Evolutionary conservation across 1,140 invertebrate species (phyloP), one percentile per base, ranked within the genome.

Genomic region (Drosophila paulistorum): DNA sequence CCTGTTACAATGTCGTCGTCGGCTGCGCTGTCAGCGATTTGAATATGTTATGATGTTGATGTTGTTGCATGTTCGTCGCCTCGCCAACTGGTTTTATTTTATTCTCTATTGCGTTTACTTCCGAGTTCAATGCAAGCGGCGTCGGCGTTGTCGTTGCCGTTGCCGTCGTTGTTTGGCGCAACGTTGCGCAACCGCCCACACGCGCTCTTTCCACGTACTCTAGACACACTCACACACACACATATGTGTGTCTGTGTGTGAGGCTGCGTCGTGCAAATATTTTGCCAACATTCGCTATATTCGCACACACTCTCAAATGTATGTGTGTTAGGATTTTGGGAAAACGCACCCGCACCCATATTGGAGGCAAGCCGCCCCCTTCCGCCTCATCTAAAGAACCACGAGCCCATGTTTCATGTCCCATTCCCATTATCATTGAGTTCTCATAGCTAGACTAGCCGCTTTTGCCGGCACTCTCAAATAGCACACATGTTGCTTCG

Each of bases 41-140:
- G 76, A 86, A 86, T 86, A 87, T 86, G 83, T 86, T 86, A 86
- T 86, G 83, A 86, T 87, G 82, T 87, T 68, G 42, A 64, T 65
- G 73, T 75, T 65, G 73, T 75, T 79, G 73, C 77, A 81, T 85
- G 81, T 70, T 83, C 61, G 70, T 61, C 59, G 57, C 68, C 62
- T 55, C 66, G 75, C 59, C 77, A 82, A 86, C 83, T 86, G 83
- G 83, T 86, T 86, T 86, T 68, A 51, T 68, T 79, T 74, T 70
- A 86, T 87, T 86, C 83, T 86, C 83, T 87, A 86, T 79, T 86
- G 83, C 83, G 83, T 83, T 81, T 87, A 86, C 83, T 86, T 86
- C 83, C 83, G 83, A 86, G 83, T 86, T 86, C 83, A 80, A 87
- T 86, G 83, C 79, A 86, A 81, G 73, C 64, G 60, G 13, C 42